phyloP scores from a whole-genome alignment of 2,113 vertebrate genomes.

The Notiomystis cincta region DNA sequence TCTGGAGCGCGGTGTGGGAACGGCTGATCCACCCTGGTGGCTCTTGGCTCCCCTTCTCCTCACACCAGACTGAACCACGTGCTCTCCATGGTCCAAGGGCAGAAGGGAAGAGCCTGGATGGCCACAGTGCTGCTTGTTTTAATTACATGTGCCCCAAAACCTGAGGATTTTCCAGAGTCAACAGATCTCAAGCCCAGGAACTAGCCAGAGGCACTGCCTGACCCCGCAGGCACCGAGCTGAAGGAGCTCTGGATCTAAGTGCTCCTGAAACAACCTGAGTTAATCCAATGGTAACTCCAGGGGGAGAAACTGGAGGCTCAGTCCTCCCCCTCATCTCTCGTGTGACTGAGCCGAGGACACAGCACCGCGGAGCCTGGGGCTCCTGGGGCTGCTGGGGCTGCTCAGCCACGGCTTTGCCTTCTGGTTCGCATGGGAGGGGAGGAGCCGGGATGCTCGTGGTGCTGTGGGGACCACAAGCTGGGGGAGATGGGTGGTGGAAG shows the following conservation, averaged over 20 bases:
- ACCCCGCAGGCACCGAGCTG: background rate
- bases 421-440: accelerated
- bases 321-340: background rate
- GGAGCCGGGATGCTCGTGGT: accelerated
- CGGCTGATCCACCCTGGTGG: accelerated
- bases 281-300: background rate
- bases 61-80: accelerated
- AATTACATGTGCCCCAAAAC: background rate
- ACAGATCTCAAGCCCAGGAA: background rate
- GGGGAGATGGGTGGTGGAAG: background rate
- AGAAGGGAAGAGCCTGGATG: background rate
- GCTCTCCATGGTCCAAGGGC: background rate
- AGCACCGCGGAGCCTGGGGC: accelerated
- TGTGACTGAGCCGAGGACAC: background rate
- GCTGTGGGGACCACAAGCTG: background rate
- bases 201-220: background rate
- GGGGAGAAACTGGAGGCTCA: background rate
- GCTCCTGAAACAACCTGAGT: background rate
- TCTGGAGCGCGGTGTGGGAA: accelerated
- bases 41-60: background rate
- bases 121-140: background rate
- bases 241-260: background rate
- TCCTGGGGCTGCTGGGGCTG: background rate
- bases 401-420: background rate
- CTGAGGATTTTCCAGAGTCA: background rate